Conservation (phyloP, 2,797 vertebrate species). For the Holocentrus rufus region DNA sequence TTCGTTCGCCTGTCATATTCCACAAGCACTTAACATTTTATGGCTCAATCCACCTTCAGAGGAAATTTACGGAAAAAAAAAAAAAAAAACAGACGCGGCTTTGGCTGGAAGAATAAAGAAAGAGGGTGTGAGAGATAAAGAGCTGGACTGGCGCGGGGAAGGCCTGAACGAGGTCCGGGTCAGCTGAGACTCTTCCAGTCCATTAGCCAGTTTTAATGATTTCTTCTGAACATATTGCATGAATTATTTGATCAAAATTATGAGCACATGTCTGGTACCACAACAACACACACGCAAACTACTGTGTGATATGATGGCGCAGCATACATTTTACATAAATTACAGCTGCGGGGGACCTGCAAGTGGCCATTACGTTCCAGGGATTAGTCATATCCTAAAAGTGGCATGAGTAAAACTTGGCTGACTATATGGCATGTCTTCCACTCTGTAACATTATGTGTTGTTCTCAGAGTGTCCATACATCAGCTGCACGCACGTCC, state of each 20-base stretch:
- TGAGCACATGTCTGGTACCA: conserved; percentile 3
- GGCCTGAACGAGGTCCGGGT: background rate
- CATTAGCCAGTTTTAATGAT: conserved; percentile 24
- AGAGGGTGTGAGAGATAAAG: background rate
- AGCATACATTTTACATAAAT: too few relatives aligned
- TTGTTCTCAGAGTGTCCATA: too few relatives aligned
- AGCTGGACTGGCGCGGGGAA: background rate
- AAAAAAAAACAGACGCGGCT: background rate
- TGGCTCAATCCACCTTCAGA: conserved; percentile 5
- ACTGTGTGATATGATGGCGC: too few relatives aligned
- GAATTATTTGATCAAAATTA: conserved; percentile 27
- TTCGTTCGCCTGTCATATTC: conserved; percentile 9
- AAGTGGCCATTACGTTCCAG: too few relatives aligned
- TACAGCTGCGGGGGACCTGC: too few relatives aligned
- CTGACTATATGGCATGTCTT: too few relatives aligned
- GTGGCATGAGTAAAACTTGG: too few relatives aligned
- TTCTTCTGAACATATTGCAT: conserved; percentile 10
- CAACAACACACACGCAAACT: conserved; percentile 12
- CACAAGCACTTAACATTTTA: conserved; percentile 9
- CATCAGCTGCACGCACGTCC: too few relatives aligned
- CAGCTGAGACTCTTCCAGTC: background rate
- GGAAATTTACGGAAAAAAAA: background rate
- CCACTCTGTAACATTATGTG: too few relatives aligned
- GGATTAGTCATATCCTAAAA: too few relatives aligned
- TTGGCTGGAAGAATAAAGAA: background rate